Evolutionary conservation across 2,113 vertebrate species (phyloP).

Genomic region (Baryphthengus martii): DNA sequence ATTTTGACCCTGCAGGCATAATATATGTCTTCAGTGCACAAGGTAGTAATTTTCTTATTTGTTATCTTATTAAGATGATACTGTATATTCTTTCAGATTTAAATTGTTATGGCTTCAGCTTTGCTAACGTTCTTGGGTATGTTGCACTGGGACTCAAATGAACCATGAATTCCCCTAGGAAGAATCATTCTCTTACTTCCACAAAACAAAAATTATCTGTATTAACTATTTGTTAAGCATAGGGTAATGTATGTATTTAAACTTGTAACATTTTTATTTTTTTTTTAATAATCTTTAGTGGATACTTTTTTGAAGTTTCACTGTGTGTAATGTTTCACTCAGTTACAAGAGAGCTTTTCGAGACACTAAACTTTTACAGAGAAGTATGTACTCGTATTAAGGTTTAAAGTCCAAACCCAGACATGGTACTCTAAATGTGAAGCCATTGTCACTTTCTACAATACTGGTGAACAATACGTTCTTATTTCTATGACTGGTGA

Average conservation of each 20-base stretch:
- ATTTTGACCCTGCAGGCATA: not conserved
- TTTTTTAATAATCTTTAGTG: not conserved
- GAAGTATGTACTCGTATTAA: not conserved
- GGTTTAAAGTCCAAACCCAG: not conserved
- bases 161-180: not conserved
- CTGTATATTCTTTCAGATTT: not conserved
- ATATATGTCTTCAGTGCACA: not conserved
- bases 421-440: not conserved
- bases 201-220: not conserved
- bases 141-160: not conserved
- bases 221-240: not conserved
- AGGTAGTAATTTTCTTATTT: not conserved
- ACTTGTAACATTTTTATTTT: not conserved
- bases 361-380: not conserved
- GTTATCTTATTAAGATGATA: not conserved
- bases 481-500: not conserved
- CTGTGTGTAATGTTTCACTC: not conserved
- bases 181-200: not conserved
- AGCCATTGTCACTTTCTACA: not conserved
- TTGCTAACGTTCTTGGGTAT: not conserved
- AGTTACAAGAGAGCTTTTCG: not conserved
- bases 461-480: not conserved
- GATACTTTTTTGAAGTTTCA: not conserved
- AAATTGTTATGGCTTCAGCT: not conserved
- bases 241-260: not conserved